phyloP scores from a whole-genome alignment of 2,888 invertebrate species.

The Orthosia incerta region DNA sequence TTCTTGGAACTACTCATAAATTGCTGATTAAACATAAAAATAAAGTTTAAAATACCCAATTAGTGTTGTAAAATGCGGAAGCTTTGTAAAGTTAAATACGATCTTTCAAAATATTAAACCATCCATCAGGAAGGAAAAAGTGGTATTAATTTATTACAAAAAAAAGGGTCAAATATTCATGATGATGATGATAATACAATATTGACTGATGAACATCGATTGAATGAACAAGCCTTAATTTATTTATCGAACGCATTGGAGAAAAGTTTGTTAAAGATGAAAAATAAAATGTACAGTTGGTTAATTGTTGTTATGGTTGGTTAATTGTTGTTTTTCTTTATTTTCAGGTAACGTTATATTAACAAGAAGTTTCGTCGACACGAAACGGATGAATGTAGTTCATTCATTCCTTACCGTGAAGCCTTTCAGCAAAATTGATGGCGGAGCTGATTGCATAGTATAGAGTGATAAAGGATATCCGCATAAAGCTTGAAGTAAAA shows the following conservation, averaged over 20 bases:
- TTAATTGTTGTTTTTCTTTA: slow-evolving; percentile 12
- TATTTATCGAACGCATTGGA: slow-evolving; percentile 28
- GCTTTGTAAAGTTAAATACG: neutral
- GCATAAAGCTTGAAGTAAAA: no score
- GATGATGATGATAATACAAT: slow-evolving; percentile 34
- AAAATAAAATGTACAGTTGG: neutral
- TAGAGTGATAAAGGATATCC: neutral
- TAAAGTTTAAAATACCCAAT: no score
- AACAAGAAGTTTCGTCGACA: neutral
- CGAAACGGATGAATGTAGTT: neutral
- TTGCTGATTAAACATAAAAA: no score
- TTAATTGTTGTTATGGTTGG: neutral
- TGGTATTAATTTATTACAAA: slow-evolving; percentile 22
- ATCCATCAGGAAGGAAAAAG: neutral
- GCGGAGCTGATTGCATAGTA: neutral
- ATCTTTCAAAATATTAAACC: neutral
- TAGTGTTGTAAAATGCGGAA: neutral
- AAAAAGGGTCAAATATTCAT: slow-evolving; percentile 29
- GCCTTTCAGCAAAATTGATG: neutral
- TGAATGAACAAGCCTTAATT: slow-evolving; percentile 34
- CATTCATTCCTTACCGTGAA: no score
- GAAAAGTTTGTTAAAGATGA: slow-evolving; percentile 4
- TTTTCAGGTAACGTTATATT: slow-evolving; percentile 36
- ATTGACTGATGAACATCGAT: slow-evolving; percentile 34
- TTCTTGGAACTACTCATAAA: no score